Conservation (phyloP, 2,888 invertebrate genomes). For the Epirrhoe tristata region DNA sequence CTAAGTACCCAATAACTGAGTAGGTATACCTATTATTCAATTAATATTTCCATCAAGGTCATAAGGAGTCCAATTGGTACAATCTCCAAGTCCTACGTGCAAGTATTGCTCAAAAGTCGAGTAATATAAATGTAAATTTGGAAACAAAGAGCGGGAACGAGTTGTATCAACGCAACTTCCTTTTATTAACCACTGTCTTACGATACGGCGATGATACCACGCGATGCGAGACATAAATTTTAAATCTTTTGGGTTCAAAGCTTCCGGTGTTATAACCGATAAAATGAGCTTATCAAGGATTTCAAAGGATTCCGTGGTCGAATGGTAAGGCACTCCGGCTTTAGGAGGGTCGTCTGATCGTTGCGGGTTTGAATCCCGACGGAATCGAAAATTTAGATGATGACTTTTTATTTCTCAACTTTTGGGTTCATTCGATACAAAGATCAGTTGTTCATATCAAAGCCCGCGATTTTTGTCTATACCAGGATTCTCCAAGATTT, state of each 20-base stretch:
- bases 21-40: neutral
- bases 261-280: no score
- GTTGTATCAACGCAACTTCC: slow-evolving; percentile 53
- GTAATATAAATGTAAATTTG: slow-evolving; percentile 72
- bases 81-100: slow-evolving; percentile 40
- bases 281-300: no score
- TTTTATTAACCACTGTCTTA: slow-evolving; percentile 44
- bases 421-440: neutral
- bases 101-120: slow-evolving; percentile 67
- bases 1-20: no score
- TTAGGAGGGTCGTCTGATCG: no score
- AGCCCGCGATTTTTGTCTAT: no score
- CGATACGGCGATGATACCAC: neutral
- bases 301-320: no score
- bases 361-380: no score
- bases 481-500: no score
- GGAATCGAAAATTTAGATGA: no score
- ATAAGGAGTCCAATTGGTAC: slow-evolving; percentile 1
- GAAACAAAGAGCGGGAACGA: slow-evolving; percentile 54
- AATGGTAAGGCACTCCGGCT: no score
- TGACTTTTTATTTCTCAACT: no score
- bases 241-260: neutral
- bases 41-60: neutral
- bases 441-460: no score
- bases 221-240: neutral